Evolutionary conservation across 2,113 vertebrate genomes (phyloP).

Genomic region (Abramis brama): DNA sequence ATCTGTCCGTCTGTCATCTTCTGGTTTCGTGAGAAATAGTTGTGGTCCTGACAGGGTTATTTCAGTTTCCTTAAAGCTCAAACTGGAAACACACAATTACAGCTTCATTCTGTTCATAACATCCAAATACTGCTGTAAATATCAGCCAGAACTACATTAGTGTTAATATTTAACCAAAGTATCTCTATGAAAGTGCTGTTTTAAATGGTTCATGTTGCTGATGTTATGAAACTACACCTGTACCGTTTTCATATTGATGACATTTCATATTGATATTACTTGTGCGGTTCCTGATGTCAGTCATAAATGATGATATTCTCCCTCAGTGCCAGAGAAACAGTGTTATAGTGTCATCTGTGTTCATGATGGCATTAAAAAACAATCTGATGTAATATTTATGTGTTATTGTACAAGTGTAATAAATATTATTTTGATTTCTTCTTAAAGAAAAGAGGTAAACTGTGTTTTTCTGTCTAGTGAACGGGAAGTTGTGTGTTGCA

Average conservation of each 20-base stretch:
- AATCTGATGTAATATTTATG: constrained; percentile 75
- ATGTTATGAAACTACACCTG: background rate
- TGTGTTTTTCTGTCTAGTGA: background rate
- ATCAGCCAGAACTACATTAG: background rate
- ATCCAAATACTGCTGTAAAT: constrained; percentile 19
- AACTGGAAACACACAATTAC: constrained; percentile 6
- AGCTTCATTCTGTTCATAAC: constrained; percentile 1
- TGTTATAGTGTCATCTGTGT: constrained; percentile 53
- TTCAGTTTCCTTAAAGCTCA: constrained; percentile 18
- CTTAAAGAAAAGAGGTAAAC: constrained; percentile 38
- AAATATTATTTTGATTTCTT: constrained; percentile 62
- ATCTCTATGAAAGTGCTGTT: constrained; percentile 3
- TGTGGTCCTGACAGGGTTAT: constrained; percentile 24
- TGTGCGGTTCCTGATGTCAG: constrained; percentile 1
- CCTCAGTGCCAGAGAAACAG: constrained; percentile 57
- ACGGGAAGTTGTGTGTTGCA: background rate
- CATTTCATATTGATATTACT: background rate
- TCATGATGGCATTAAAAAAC: constrained; percentile 40
- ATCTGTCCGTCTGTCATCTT: constrained; percentile 10
- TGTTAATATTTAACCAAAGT: constrained; percentile 12
- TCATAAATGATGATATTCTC: constrained; percentile 5
- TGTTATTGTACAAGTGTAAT: constrained; percentile 62
- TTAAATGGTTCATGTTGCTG: constrained; percentile 16
- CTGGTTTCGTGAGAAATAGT: constrained; percentile 14
- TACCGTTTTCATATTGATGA: background rate